Percentiles rank a stretch among this genome's conserved stretches.
phyloP scores from a whole-genome alignment of 2,113 vertebrate genomes.

The Zeus faber region DNA sequence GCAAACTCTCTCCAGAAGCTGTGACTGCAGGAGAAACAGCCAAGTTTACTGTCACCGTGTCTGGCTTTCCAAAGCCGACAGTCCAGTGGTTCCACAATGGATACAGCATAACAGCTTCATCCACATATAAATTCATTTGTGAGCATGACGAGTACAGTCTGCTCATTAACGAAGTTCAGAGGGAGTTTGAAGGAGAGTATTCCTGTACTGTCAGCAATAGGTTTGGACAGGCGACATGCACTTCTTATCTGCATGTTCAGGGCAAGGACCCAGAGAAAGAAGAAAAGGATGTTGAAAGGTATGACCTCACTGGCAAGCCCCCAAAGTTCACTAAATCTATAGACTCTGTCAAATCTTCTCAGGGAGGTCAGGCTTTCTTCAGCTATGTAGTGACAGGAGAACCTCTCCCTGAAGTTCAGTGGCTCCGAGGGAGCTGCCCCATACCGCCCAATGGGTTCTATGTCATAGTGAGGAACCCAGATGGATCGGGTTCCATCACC shows the following conservation, averaged over 20 bases:
- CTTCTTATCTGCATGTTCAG: slow-evolving; percentile 75
- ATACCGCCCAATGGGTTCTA: slow-evolving; percentile 60
- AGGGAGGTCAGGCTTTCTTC: slow-evolving; percentile 76
- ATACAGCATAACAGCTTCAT: slow-evolving; percentile 62
- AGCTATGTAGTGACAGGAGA: slow-evolving; percentile 75
- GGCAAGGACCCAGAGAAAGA: slow-evolving; percentile 41
- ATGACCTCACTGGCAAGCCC: slow-evolving; percentile 44
- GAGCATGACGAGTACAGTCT: slow-evolving; percentile 79
- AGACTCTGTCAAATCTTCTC: slow-evolving; percentile 59
- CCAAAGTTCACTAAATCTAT: slow-evolving; percentile 76
- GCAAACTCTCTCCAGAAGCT: slow-evolving; percentile 70
- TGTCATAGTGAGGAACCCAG: slow-evolving; percentile 68
- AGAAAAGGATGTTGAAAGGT: slow-evolving; percentile 7
- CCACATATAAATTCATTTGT: slow-evolving; percentile 73
- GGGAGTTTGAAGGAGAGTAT: slow-evolving; percentile 84
- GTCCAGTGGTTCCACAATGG: slow-evolving; percentile 85
- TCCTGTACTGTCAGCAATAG: slow-evolving; percentile 78
- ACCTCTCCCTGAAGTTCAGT: slow-evolving; percentile 76
- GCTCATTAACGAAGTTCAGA: slow-evolving; percentile 72
- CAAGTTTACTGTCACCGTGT: slow-evolving; percentile 78
- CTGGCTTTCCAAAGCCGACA: slow-evolving; percentile 77
- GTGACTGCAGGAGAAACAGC: slow-evolving; percentile 75
- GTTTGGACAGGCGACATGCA: slow-evolving; percentile 74
- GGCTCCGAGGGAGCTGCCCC: slow-evolving; percentile 75
- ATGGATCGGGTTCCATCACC: slow-evolving; percentile 80